Evolutionary conservation across 2,113 vertebrate genomes (phyloP).

Genomic region (Elaphurus davidianus): DNA sequence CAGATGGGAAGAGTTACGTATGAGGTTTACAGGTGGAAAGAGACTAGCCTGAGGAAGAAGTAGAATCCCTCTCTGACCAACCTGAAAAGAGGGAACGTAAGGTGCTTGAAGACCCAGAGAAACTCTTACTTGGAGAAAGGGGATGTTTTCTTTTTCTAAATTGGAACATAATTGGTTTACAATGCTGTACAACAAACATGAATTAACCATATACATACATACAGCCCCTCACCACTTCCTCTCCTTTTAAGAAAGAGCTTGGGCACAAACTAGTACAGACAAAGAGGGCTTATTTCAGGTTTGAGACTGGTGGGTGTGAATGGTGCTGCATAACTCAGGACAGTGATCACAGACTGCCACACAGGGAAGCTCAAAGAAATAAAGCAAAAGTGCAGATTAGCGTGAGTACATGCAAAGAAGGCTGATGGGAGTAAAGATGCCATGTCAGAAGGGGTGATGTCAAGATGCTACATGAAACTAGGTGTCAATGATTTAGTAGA

Average conservation of each 20-base stretch:
- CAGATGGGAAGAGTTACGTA: not conserved
- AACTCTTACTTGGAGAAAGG: not conserved
- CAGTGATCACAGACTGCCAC: not conserved
- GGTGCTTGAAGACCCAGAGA: not conserved
- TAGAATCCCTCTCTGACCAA: not conserved
- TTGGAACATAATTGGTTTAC: not conserved
- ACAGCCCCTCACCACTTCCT: not conserved
- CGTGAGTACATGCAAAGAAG: not conserved
- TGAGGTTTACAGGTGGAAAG: not conserved
- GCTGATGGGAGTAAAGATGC: not conserved
- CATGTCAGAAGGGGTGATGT: not conserved
- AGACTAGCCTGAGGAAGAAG: not conserved
- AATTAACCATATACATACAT: not conserved
- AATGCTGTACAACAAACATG: not conserved
- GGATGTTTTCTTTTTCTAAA: not conserved
- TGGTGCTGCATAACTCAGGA: not conserved
- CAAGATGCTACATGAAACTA: not conserved
- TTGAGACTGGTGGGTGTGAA: not conserved
- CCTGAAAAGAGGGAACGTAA: not conserved
- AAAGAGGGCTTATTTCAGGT: not conserved
- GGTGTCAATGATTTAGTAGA: not conserved
- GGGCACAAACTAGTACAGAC: not conserved
- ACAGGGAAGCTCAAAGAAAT: not conserved
- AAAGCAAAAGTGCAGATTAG: not conserved
- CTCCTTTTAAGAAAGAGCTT: not conserved